Percentiles rank a stretch among this genome's conserved stretches.
These are phyloP conservation scores for Pipistrellus kuhlii DNA, from an alignment of 2,797 vertebrate genomes.

Conservation along the genomic window DNA sequence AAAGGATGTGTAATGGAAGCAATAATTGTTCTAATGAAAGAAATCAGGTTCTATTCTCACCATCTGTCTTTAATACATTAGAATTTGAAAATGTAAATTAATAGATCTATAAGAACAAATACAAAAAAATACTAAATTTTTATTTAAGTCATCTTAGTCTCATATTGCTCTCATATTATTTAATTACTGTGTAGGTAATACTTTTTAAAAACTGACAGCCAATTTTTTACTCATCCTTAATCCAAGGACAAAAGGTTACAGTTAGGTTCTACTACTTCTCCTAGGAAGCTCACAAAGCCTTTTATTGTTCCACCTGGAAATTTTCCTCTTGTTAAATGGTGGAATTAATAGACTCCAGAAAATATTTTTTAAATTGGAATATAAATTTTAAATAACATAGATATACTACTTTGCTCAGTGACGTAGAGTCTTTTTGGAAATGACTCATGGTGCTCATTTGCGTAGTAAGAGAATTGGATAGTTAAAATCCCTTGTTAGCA, in stretches of 20 bases:
- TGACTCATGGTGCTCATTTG: neutral
- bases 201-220: neutral
- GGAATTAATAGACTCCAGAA: neutral
- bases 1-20: neutral
- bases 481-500: neutral
- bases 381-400: neutral
- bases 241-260: neutral
- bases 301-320: neutral
- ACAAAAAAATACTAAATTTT: neutral
- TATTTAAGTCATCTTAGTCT: neutral
- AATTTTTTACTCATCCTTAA: constrained; percentile 2
- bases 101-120: constrained; percentile 26
- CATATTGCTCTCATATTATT: neutral
- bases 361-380: neutral
- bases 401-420: neutral
- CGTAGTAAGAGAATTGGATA: neutral
- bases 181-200: neutral
- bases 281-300: neutral
- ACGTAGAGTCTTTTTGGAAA: neutral
- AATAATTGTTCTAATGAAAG: constrained; percentile 3
- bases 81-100: constrained; percentile 22
- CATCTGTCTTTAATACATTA: constrained; percentile 27
- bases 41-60: neutral
- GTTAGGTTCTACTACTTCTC: neutral
- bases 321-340: neutral